phyloP scores from a whole-genome alignment of 2,888 invertebrate genomes.

The Endotricha flammealis region DNA sequence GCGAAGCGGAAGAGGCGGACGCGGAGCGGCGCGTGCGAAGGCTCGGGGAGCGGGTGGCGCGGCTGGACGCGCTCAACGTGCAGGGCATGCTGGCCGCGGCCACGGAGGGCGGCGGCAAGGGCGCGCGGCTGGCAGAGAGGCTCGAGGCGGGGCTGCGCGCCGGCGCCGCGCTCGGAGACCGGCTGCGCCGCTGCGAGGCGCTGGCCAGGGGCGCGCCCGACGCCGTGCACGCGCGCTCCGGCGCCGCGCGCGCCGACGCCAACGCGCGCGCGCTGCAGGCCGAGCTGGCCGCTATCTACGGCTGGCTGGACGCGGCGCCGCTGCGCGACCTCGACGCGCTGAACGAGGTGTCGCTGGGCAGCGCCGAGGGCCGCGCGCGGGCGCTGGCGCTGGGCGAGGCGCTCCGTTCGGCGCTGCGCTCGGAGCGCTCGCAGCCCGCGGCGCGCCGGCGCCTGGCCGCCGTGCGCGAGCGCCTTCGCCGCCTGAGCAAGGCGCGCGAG shows the following conservation, averaged over 20 bases:
- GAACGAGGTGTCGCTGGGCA: conserved; percentile 44
- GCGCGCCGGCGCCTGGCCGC: conserved; percentile 45
- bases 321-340: conserved; percentile 49
- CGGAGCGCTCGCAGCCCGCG: conserved; percentile 26
- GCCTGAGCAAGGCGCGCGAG: conserved; percentile 38
- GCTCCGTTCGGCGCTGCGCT: conserved; percentile 34
- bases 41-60: conserved; percentile 89
- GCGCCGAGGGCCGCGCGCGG: conserved; percentile 45
- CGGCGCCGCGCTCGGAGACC: conserved; percentile 46
- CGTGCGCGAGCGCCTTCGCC: conserved; percentile 50
- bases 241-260: conserved; percentile 82
- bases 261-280: conserved; percentile 89
- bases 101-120: conserved; percentile 89
- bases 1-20: conserved; percentile 92
- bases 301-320: conserved; percentile 57
- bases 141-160: conserved; percentile 75
- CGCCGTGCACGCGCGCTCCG: conserved; percentile 42
- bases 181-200: conserved; percentile 71
- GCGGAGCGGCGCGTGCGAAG: conserved; percentile 83
- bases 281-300: conserved; percentile 82
- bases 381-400: conserved; percentile 44
- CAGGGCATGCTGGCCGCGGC: conserved; percentile 85
- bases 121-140: conserved; percentile 80
- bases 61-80: conserved; percentile 82
- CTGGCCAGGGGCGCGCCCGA: conserved; percentile 78